phyloP scores from a whole-genome alignment of 2,797 vertebrate species.

The Galagoides demidoff region DNA sequence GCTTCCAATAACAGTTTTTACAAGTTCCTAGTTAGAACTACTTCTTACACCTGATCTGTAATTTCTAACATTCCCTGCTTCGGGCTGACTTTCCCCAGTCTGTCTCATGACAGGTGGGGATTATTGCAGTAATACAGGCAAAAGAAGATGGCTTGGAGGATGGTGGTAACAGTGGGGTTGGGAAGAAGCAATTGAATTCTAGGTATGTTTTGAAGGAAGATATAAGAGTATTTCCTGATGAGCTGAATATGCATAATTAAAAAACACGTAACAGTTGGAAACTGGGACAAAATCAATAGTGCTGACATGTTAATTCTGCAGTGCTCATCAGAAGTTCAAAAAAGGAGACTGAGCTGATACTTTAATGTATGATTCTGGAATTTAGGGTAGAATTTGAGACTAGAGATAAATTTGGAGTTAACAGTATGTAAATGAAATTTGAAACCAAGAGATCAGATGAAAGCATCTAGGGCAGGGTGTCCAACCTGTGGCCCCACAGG shows the following conservation, averaged over 20 bases:
- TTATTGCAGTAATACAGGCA: not conserved
- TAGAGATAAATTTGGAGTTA: constrained; percentile 45
- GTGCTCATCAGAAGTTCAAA: constrained; percentile 29
- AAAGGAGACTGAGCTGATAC: not conserved
- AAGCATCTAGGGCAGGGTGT: not conserved
- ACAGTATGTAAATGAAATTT: not conserved
- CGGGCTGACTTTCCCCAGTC: not conserved
- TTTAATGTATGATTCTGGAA: constrained; percentile 28
- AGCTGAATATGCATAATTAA: not conserved
- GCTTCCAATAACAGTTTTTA: not conserved
- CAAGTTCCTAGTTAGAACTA: not conserved
- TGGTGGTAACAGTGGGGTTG: not conserved
- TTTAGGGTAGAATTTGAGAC: not conserved
- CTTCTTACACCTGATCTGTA: not conserved
- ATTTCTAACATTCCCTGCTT: constrained; percentile 23
- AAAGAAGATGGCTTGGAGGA: not conserved
- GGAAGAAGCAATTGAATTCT: not conserved
- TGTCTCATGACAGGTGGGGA: not conserved
- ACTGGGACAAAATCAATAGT: not conserved
- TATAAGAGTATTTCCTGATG: not conserved
- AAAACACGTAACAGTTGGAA: not conserved
- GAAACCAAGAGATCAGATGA: constrained; percentile 14
- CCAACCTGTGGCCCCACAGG: too few relatives aligned
- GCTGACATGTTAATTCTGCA: constrained; percentile 14
- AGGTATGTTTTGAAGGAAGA: not conserved